These are phyloP conservation scores for Phrynocephalus vlangalii DNA, from an alignment of 2,797 vertebrate genomes.

Conservation along the genomic window DNA sequence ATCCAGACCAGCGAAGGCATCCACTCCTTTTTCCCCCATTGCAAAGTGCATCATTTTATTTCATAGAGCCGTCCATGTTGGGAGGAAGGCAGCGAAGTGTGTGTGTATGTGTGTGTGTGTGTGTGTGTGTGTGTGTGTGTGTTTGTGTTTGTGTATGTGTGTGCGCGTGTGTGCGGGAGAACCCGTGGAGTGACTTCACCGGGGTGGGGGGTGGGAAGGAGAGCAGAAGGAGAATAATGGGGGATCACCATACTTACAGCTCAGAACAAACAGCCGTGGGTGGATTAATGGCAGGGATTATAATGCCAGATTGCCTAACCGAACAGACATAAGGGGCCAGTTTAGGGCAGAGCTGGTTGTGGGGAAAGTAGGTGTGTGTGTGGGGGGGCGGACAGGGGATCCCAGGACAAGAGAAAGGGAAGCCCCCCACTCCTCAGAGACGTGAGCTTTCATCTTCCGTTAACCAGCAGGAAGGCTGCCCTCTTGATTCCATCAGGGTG, in stretches of 20 bases:
- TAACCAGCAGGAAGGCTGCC: too few relatives aligned
- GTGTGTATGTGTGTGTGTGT: too few relatives aligned
- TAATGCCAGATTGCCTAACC: neutral
- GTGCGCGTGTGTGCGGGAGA: neutral
- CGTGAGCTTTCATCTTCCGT: too few relatives aligned
- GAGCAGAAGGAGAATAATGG: neutral
- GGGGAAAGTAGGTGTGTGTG: neutral
- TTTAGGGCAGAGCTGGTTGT: neutral
- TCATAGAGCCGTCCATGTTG: neutral
- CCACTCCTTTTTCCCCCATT: too few relatives aligned
- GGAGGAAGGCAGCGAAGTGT: too few relatives aligned
- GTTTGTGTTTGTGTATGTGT: too few relatives aligned
- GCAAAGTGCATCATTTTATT: neutral
- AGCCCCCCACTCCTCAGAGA: too few relatives aligned
- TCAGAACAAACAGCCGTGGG: neutral
- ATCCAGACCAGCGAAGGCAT: too few relatives aligned
- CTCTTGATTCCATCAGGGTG: too few relatives aligned
- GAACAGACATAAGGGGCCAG: neutral
- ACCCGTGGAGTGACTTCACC: neutral
- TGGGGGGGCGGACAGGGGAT: neutral
- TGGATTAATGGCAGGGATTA: slow-evolving; percentile 31
- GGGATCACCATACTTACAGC: neutral
- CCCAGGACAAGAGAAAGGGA: too few relatives aligned
- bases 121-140: too few relatives aligned
- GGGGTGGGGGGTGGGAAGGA: neutral